A percentile compares a stretch with the other conserved stretches of the same genome.
Evolutionary conservation across 1,140 invertebrate genomes (phyloP).

Genomic region (Agrypnia vestita): DNA sequence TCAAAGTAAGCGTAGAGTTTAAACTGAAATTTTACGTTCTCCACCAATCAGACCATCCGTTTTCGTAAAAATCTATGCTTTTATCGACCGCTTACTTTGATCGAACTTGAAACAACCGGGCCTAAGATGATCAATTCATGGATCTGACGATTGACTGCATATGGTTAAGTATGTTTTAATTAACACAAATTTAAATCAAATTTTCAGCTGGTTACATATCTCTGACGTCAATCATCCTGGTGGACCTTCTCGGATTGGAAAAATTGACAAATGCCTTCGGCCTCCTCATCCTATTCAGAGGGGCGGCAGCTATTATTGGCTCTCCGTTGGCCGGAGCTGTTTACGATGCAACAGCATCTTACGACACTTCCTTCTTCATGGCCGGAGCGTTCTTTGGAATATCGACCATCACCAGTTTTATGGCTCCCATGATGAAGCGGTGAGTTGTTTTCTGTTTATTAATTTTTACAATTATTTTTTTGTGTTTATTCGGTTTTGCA

Average conservation of each 20-base stretch:
- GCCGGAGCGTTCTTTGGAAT: conserved; percentile 91
- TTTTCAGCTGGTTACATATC: conserved; percentile 96
- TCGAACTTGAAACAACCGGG: too few relatives aligned
- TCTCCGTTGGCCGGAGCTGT: conserved; percentile 89
- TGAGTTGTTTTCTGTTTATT: conserved; percentile 62
- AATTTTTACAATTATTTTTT: too few relatives aligned
- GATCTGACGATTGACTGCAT: too few relatives aligned
- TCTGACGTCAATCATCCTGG: conserved; percentile 97
- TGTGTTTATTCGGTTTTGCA: too few relatives aligned
- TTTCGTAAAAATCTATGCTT: too few relatives aligned
- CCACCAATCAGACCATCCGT: too few relatives aligned
- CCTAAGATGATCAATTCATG: too few relatives aligned
- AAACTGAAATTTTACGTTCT: too few relatives aligned
- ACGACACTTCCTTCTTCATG: conserved; percentile 92
- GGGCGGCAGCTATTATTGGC: conserved; percentile 90
- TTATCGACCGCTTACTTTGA: too few relatives aligned
- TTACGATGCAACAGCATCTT: conserved; percentile 89
- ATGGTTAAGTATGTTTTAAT: neutral
- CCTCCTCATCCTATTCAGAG: conserved; percentile 94
- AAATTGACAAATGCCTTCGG: conserved; percentile 98
- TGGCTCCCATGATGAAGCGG: conserved; percentile 84
- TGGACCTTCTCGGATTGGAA: conserved; percentile 95
- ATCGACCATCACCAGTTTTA: conserved; percentile 88
- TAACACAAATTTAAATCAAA: neutral
- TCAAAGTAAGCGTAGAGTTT: too few relatives aligned